Evolutionary conservation across 2,888 invertebrate species (phyloP), one percentile per base, ranked within the genome.

Genomic region (Scelioninae gen. 1): DNA sequence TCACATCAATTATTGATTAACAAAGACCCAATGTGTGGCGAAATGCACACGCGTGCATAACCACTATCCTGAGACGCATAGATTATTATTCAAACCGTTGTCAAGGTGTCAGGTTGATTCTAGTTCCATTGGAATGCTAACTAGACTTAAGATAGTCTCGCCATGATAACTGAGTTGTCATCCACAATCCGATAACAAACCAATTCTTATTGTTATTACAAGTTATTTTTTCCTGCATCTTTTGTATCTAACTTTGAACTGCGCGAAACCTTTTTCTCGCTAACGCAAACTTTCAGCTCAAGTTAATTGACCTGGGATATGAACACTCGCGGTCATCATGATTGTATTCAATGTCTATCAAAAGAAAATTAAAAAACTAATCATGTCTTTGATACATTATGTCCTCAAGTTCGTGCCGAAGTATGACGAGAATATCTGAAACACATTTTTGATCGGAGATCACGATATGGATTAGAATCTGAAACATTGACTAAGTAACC

Each of bases 1-100:
- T 83, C 83, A 83, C 83, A 83, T 83, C 76, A 83, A 80, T 83
- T 83, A 83, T 83, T 80, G 80, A 83, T 80, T 76, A 83, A 83
- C 83, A 80, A 83, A 80, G 83, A 69, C 51, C 76, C 63, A 76
- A 83, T 66, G 72, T 80, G 83, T 79, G 83, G 79, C 65, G 75
- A 83, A 83, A 83, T 76, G 83, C 83, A 72, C 79, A 76, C 79
- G 83, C 76, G 83, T 76, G 76, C 79, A 76, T 62, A 72, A 66
- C 76, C 63, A 60, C 79, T 68, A 66, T 45, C 68, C 83, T 65
- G 60, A 23, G 23, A 78, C 80, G 63, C 74, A 40, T 58, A 55
- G 83, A 77, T 85, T 85, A 85, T 83, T 85, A 80, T 85, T 85
- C 79, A 83, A 76, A 82, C 38, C 81, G 79, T 74, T 79, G 78